Base-by-base conservation (phyloP, 1,140 invertebrate species). In the Zaprionus africanus region DNA sequence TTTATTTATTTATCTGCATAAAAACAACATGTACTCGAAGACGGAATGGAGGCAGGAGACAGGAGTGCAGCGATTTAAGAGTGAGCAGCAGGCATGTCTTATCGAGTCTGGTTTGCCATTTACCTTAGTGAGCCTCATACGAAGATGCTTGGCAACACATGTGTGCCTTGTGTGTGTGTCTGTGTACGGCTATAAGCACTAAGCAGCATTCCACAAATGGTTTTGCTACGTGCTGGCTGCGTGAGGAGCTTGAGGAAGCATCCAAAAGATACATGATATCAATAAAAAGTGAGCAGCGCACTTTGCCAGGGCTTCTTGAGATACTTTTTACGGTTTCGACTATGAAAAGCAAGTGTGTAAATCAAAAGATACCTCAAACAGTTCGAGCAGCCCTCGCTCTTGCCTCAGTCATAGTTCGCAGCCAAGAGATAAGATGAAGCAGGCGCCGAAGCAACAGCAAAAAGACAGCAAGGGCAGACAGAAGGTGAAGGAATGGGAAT, bases 101-200 rank as follows among this genome's bases (percentile, higher is more conserved):
- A 85, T 85, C 76, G 71, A 85, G 80, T 85, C 78, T 79, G 61
- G 75, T 67, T 81, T 67, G 77, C 81, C 82, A 85, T 85, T 85
- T 86, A 86, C 78, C 41, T 85, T 71, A 70, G 46, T 51, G 46
- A 51, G 46, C 62, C 69, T 59, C 76, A 58, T 81, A 66, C 66
- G 78, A 54, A 81, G 63, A 77, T 58, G 19, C 31, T 17, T 62
- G 60, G n/a, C 41, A 34, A 43, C 67, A 70, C 26, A 70, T 56
- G 53, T 62, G 66, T 12, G 4, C 46, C 19, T 22, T 34, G 31
- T 31, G 9, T 4, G 11, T 53, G 34, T 68, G 28, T 56, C 5
- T 65, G 15, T 56, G 51, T 57, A 24, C 22, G n/a, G n/a, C n/a
- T 62, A 53, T 53, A 53, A 53, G 49, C 46, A 54, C 62, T 54